Conservation (phyloP, 2,797 vertebrate genomes). For the Fringilla coelebs region DNA sequence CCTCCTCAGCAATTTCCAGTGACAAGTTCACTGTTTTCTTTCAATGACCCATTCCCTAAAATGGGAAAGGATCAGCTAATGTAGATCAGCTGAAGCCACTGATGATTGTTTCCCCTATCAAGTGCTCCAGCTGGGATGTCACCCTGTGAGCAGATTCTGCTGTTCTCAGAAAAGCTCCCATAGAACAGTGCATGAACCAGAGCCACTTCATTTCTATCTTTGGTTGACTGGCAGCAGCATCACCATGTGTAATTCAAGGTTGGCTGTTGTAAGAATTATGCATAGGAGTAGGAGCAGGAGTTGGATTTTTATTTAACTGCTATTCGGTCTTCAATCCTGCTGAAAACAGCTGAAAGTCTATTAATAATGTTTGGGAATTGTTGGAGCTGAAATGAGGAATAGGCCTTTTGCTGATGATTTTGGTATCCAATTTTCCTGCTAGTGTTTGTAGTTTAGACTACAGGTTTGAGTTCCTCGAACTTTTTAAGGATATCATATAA, state of each 20-base stretch:
- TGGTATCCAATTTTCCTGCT: background rate
- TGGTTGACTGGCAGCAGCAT: background rate
- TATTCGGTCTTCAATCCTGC: background rate
- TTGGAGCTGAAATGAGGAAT: conserved; percentile 23
- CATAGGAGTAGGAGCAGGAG: background rate
- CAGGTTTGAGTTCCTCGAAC: background rate
- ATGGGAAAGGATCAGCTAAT: background rate
- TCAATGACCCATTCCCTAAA: background rate
- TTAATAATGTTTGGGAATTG: conserved; percentile 3
- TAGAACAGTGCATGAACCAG: background rate
- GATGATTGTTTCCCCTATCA: background rate
- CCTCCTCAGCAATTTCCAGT: background rate
- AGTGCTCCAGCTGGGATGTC: background rate
- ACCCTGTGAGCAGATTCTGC: background rate
- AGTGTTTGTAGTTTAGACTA: background rate
- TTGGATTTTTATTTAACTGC: background rate
- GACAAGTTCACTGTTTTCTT: background rate
- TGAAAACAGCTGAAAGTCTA: background rate
- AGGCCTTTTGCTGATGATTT: conserved; percentile 3
- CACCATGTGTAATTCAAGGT: background rate
- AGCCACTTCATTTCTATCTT: background rate
- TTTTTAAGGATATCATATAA: background rate
- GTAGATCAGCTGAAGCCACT: background rate
- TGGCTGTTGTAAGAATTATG: background rate
- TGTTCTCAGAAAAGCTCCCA: background rate